These are phyloP conservation scores for Coelopa pilipes DNA, from an alignment of 2,888 invertebrate species.

Conservation along the genomic window DNA sequence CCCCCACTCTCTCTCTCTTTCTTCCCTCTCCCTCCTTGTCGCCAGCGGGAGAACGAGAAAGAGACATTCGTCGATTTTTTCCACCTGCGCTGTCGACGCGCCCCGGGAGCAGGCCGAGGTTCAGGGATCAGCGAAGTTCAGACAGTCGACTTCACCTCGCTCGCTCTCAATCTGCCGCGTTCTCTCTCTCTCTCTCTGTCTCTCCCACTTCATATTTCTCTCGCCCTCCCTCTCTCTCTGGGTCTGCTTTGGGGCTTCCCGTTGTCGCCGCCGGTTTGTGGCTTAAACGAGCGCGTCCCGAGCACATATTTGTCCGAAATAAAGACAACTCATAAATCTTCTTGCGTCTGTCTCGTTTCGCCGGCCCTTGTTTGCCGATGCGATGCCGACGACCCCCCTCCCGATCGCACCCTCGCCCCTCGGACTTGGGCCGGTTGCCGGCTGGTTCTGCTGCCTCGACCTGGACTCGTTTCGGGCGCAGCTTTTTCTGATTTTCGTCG, in stretches of 20 bases:
- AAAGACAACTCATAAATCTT: conserved; percentile 57
- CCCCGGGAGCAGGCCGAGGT: too few relatives aligned
- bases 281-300: conserved; percentile 23
- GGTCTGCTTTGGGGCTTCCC: neutral
- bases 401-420: neutral
- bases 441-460: conserved; percentile 4
- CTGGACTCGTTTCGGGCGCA: neutral
- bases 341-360: neutral
- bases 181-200: too few relatives aligned
- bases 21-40: neutral
- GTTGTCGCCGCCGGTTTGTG: conserved; percentile 1
- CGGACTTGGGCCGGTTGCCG: too few relatives aligned
- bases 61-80: neutral
- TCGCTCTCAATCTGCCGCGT: neutral
- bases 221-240: too few relatives aligned
- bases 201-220: too few relatives aligned
- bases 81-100: too few relatives aligned
- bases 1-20: neutral
- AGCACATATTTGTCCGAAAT: conserved; percentile 57
- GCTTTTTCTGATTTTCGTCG: neutral
- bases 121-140: too few relatives aligned
- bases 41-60: neutral
- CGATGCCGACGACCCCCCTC: conserved; percentile 5
- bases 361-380: conserved; percentile 25
- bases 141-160: neutral